Evolutionary conservation across 2,797 vertebrate genomes (phyloP), one percentile per base, ranked within the genome.

Genomic region (Sebastes hubbsi): DNA sequence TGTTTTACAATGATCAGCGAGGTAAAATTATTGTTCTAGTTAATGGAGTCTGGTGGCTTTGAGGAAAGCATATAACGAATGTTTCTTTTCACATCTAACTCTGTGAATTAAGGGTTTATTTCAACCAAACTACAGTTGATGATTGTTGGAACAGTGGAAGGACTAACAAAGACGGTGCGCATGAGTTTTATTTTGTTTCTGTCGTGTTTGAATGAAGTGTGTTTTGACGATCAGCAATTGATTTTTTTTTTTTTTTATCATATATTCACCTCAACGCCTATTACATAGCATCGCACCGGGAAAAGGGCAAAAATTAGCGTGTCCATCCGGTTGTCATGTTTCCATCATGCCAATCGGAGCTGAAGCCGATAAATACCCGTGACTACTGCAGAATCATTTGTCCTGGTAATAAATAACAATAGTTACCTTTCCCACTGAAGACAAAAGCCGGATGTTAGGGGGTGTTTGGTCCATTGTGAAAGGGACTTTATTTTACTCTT

Each of bases 1-100:
- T 42, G 38, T 42, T 42, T 42, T 42, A 16, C 0, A 42, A 16
- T 16, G 14, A 42, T 42, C 14, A 42, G 38, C 6, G 38, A 16
- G 38, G 38, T 42, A 42, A 42, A 46, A 46, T 46, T 0, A 8
- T 0, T 1, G 42, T 46, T 46, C 0, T 0, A n/a, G 49, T 52
- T 0, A 46, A 46, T 46, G 42, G 16, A 46, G 49, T 52, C 20
- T 52, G 20, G 49, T 52, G 6, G 49, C 16, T 52, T 52, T 52
- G 18, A 52, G 20, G 8, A 52, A 0, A 52, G 49, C 20, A 52
- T 52, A 5, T 52, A n/a, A 52, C 49, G 0, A 0, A 0, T n/a
- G 49, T 52, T 52, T 52, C 3, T 52, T 52, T 52, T n/a, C 20
- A 52, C 20, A 52, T 52, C 18, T 52, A 52, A 52, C 49, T 20